A percentile compares a stretch with the other conserved stretches of the same genome.
These are phyloP conservation scores for Triops cancriformis DNA, from an alignment of 1,140 invertebrate species.

Conservation along the genomic window DNA sequence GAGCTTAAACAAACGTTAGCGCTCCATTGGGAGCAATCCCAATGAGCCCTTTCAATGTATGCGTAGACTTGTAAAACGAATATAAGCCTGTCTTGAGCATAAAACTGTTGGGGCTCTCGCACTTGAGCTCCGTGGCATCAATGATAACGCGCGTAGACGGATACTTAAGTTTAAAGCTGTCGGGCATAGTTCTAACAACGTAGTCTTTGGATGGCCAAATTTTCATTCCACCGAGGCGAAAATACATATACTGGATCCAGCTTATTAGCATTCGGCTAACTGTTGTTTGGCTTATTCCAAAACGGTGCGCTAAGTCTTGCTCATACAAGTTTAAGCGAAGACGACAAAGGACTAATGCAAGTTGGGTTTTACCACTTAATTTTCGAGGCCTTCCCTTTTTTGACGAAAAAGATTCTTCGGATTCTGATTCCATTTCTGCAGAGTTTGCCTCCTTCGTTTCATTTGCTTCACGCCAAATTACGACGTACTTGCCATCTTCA, in stretches of 20 bases:
- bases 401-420: background rate
- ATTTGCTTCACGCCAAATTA: background rate
- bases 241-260: conserved; percentile 17
- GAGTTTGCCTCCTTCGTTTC: background rate
- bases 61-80: no score
- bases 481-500: background rate
- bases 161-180: background rate
- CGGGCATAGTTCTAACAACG: background rate
- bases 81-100: no score
- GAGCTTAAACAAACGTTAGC: no score
- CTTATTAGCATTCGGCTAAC: conserved; percentile 11
- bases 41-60: no score
- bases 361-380: background rate
- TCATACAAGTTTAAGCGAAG: conserved; percentile 13
- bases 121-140: no score
- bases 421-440: no score
- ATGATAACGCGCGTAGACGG: no score
- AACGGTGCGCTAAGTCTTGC: conserved; percentile 2
- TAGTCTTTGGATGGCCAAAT: conserved; percentile 17
- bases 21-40: no score
- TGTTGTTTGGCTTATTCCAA: background rate
- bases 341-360: conserved; percentile 5
- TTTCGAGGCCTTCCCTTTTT: background rate
- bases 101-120: no score
- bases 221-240: no score